Percentiles rank a stretch among this genome's conserved stretches.
These are phyloP conservation scores for Netelia virgata DNA, from an alignment of 2,888 invertebrate genomes.

Conservation along the genomic window DNA sequence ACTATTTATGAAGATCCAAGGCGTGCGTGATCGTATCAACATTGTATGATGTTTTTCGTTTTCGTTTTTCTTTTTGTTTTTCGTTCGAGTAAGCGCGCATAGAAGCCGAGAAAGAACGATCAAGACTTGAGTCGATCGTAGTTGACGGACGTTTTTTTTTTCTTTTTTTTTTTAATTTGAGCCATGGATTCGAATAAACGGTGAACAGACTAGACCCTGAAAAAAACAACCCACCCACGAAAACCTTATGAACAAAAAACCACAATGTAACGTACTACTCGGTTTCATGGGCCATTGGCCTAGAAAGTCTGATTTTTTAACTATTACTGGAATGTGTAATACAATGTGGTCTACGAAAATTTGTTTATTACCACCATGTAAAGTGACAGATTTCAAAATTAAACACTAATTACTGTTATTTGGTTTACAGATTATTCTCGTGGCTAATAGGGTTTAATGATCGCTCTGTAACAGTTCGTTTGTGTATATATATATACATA, in stretches of 20 bases:
- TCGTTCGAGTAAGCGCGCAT: background rate
- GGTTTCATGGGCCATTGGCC: slow-evolving; percentile 82
- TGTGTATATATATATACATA: background rate
- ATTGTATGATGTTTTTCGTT: slow-evolving; percentile 40
- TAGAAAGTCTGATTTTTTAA: slow-evolving; percentile 84
- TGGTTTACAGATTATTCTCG: slow-evolving; percentile 75
- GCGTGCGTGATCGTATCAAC: slow-evolving; percentile 23
- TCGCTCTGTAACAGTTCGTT: slow-evolving; percentile 23
- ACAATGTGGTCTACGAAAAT: slow-evolving; percentile 82
- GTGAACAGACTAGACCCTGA: slow-evolving; percentile 81
- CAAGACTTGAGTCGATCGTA: slow-evolving; percentile 31
- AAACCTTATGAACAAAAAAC: slow-evolving; percentile 50
- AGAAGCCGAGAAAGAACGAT: slow-evolving; percentile 28
- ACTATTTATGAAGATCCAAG: slow-evolving; percentile 65
- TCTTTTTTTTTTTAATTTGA: slow-evolving; percentile 75
- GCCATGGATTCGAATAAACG: slow-evolving; percentile 82
- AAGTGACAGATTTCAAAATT: slow-evolving; percentile 83
- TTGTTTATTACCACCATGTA: slow-evolving; percentile 82
- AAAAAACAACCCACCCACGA: slow-evolving; percentile 64
- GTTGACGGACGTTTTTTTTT: slow-evolving; percentile 39
- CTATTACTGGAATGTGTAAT: slow-evolving; percentile 81
- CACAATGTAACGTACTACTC: slow-evolving; percentile 74
- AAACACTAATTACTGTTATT: slow-evolving; percentile 81
- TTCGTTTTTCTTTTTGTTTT: background rate
- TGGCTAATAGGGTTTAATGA: slow-evolving; percentile 57